Evolutionary conservation across 1,140 invertebrate species (phyloP).

Genomic region (Pseudobourletiella spinata): DNA sequence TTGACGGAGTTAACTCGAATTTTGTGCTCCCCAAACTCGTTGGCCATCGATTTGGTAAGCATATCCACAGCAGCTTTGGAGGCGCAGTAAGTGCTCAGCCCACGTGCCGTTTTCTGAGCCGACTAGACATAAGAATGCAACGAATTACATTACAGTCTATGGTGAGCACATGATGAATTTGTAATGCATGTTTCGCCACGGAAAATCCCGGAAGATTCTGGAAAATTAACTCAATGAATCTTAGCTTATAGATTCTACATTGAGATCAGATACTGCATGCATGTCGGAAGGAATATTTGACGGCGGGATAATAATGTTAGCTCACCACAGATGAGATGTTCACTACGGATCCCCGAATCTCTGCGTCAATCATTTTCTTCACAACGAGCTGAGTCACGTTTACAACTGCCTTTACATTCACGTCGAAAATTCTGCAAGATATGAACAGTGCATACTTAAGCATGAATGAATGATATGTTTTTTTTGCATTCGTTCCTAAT

Average conservation of each 20-base stretch:
- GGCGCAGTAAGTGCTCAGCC: slow-evolving; percentile 65
- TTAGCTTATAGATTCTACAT: too few relatives aligned
- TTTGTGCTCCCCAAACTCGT: slow-evolving; percentile 1
- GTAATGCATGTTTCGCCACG: too few relatives aligned
- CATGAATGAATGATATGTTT: too few relatives aligned
- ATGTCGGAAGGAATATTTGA: too few relatives aligned
- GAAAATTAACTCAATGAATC: too few relatives aligned
- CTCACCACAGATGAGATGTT: slow-evolving; percentile 15
- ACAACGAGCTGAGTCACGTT: slow-evolving; percentile 16
- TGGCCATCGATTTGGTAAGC: not conserved
- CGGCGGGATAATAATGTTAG: too few relatives aligned
- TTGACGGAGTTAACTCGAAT: slow-evolving; percentile 10
- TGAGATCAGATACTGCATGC: too few relatives aligned
- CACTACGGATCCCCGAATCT: slow-evolving; percentile 9
- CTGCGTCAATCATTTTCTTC: slow-evolving; percentile 11
- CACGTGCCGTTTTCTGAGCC: slow-evolving; percentile 54
- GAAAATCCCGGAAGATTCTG: too few relatives aligned
- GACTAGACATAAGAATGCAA: slow-evolving; percentile 39
- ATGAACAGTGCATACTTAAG: not conserved
- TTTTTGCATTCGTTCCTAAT: too few relatives aligned
- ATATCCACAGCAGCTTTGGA: slow-evolving; percentile 52
- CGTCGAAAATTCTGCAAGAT: not conserved
- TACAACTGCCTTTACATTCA: slow-evolving; percentile 8
- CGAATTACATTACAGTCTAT: too few relatives aligned
- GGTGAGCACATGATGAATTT: too few relatives aligned